Conservation (phyloP, 2,113 vertebrate genomes). For the Carollia perspicillata region DNA sequence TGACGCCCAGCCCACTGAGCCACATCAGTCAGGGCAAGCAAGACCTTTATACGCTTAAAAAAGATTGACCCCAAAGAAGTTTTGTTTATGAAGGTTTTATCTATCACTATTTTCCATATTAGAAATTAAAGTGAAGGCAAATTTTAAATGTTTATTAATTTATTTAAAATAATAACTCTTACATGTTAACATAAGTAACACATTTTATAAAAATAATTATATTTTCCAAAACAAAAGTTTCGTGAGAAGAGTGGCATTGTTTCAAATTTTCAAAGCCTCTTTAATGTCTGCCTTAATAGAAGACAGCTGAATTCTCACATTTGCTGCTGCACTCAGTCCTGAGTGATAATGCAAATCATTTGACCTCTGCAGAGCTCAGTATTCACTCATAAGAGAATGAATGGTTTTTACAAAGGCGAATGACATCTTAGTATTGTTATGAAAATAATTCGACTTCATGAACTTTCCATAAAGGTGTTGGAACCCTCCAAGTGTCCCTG, state of each 20-base stretch:
- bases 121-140: neutral
- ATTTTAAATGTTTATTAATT: neutral
- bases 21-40: too few relatives aligned
- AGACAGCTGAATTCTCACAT: neutral
- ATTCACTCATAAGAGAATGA: neutral
- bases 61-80: neutral
- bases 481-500: neutral
- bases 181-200: neutral
- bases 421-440: neutral
- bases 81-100: slow-evolving; percentile 5
- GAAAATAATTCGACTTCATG: slow-evolving; percentile 1
- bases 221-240: neutral
- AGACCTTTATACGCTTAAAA: neutral
- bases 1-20: too few relatives aligned
- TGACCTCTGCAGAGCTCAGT: neutral
- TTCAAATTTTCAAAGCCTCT: slow-evolving; percentile 3
- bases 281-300: neutral
- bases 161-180: slow-evolving; percentile 18
- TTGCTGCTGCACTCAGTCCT: neutral
- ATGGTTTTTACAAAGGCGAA: neutral
- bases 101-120: neutral
- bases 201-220: neutral
- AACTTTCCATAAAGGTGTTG: neutral
- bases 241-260: neutral
- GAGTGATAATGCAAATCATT: neutral